Evolutionary conservation across 2,888 invertebrate species (phyloP), one percentile per base, ranked within the genome.

Genomic region (Pterostichus madidus): DNA sequence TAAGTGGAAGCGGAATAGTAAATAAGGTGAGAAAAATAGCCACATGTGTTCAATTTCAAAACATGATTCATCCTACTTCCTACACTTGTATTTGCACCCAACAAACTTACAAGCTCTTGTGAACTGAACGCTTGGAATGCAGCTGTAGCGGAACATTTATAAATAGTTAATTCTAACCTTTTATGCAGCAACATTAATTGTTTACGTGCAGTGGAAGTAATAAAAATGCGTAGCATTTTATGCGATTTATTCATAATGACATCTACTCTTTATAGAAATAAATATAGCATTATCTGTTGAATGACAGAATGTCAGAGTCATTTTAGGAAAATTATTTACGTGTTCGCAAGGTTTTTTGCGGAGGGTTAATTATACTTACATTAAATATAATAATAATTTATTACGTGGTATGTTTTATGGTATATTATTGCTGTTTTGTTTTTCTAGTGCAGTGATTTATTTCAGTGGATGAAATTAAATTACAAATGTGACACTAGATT

Each of bases 401-500:
- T 13, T 39, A 35, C 64, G 35, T 13, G 35, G 6, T 39, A 64
- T 39, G 24, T 64, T 64, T 64, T 64, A 32, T 17, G 13, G 11
- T 17, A 61, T 61, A 0, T 61, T 7, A 10, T 49, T n/a, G 32
- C 61, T 24, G 24, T 24, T 24, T 24, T 24, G 24, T 24, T 24
- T 5, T 13, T 8, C 6, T 39, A 64, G 35, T 64, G 64, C 64
- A 64, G 59, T 17, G 64, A 64, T 64, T 64, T 64, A 64, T 64
- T 64, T 64, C 17, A 15, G n/a, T 32, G 5, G 10, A 10, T 64
- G 64, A 64, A 64, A 64, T 64, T 64, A 39, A 64, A 35, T 64
- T 56, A n/a, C 52, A 52, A 31, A 61, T 61, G 31, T 61, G 32
- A 61, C 32, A 31, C 17, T n/a, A n/a, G n/a, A n/a, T 17, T 31